Conservation (phyloP, 2,888 invertebrate species). For the Spisula solida region DNA sequence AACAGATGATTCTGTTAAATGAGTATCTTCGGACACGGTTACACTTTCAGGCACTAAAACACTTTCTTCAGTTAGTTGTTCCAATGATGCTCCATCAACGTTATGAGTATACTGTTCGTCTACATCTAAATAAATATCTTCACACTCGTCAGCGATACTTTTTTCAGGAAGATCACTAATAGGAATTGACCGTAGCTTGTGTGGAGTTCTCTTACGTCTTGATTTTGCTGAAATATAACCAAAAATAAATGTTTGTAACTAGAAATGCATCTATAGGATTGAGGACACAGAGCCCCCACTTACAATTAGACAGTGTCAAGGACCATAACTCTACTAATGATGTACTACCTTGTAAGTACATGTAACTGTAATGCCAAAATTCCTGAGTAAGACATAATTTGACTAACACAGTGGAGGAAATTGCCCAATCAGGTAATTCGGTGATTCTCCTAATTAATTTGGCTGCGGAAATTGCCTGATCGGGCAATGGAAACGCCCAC, state of each 20-base stretch:
- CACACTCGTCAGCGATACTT: not conserved
- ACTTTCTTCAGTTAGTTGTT: not conserved
- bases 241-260: not conserved
- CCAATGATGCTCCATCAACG: not conserved
- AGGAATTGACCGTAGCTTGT: not conserved
- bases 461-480: no score
- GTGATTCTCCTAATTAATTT: no score
- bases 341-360: no score
- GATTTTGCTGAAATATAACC: constrained; percentile 28
- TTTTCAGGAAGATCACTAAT: not conserved
- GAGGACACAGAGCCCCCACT: not conserved
- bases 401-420: no score
- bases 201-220: constrained; percentile 34
- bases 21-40: not conserved
- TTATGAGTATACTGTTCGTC: not conserved
- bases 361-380: no score
- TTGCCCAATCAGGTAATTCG: no score
- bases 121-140: not conserved
- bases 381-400: no score
- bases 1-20: not conserved
- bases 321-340: no score
- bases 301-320: no score
- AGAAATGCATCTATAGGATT: not conserved
- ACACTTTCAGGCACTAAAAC: not conserved
- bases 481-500: no score